Evolutionary conservation across 2,888 invertebrate genomes (phyloP).

Genomic region (Oscheius sp.): DNA sequence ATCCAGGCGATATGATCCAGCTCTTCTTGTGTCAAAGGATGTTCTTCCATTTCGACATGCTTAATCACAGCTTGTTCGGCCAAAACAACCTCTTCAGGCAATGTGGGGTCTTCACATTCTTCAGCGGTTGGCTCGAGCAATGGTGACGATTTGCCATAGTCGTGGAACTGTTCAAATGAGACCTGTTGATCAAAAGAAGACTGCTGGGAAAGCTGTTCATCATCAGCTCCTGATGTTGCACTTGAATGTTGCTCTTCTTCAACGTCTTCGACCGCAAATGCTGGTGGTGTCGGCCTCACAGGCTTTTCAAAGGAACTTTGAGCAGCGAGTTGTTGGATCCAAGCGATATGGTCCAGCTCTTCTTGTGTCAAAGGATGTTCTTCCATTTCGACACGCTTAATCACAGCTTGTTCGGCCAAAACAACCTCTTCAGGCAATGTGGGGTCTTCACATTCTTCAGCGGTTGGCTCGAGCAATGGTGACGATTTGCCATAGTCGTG

Average conservation of each 20-base stretch:
- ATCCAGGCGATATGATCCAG: constrained; percentile 39
- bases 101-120: too few species aligned
- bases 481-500: constrained; percentile 22
- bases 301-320: constrained; percentile 47
- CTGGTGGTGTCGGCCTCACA: background rate
- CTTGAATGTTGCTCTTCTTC: too few species aligned
- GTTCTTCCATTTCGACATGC: too few species aligned
- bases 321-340: constrained; percentile 44
- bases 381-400: background rate
- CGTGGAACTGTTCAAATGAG: too few species aligned
- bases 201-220: too few species aligned
- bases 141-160: too few species aligned
- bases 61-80: too few species aligned
- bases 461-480: constrained; percentile 28
- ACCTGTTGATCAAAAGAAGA: too few species aligned
- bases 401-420: background rate
- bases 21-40: background rate
- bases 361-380: constrained; percentile 42
- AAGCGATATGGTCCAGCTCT: constrained; percentile 50
- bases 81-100: too few species aligned
- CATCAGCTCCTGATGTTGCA: too few species aligned
- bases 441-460: background rate
- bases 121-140: too few species aligned
- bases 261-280: background rate
- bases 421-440: too few species aligned